Base-by-base conservation (phyloP, 2,797 vertebrate species). In the Syngnathus rostellatus region DNA sequence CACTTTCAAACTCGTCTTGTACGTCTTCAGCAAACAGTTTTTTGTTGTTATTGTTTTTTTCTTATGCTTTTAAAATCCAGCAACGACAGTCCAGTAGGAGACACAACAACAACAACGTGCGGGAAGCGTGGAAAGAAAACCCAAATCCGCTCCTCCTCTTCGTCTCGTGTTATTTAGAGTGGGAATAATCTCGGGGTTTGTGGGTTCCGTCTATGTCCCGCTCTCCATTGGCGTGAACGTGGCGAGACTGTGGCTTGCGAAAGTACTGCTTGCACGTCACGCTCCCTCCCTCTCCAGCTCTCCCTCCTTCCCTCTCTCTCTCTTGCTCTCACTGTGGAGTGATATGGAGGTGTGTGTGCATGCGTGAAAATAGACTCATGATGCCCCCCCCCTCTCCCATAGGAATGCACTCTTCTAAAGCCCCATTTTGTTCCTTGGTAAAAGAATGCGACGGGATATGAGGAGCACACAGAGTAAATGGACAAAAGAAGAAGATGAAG, bases 21-120 rank as follows among this genome's bases (percentile, higher is more conserved):
- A 2, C 23, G 11, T 55, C 53, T 55, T 25, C 25, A 17, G 55
- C 55, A 57, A 57, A 57, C 14, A 8, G 55, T 57, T 1, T 19
- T 65, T 31, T 8, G 8, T 19, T 51, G 70, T 21, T 19, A 39
- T 68, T 31, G 2, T 66, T 57, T 10, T 11, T 58, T n/a, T 31
- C 2, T 12, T 53, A 72, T 51, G 25, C 5, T 68, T 54, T 71
- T 88, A 88, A 89, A 80, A 90, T 91, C 90, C 90, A 90, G 78
- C 76, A 77, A 74, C 68, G 78, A 77, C 79, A 80, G 74, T 63
- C 77, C 71, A 69, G 78, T 84, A 75, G 7, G 64, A 72, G 67
- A 58, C 67, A 70, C 21, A 38, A 57, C 25, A 62, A 10, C 50
- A 21, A 10, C 50, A 21, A 51, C 50, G 77, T 54, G 68, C 31